Base-by-base conservation (phyloP, 2,888 invertebrate genomes). In the Coremacera marginata region DNA sequence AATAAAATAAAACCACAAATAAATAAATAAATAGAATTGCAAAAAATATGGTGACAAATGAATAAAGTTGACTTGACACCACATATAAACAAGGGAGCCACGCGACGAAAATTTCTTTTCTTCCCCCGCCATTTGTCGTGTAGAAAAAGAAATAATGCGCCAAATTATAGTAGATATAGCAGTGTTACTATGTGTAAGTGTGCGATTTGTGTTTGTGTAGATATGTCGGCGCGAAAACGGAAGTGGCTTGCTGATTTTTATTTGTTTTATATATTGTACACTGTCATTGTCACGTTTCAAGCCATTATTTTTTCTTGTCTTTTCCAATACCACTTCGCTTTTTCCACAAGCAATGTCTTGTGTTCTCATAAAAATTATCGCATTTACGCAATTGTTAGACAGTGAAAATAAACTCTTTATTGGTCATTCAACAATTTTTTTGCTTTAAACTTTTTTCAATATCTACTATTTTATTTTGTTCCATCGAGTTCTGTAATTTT, bases 351-450 rank as follows among this genome's bases (percentile, higher is more conserved):
- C 11, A 44, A 11, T 7, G 11, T 2, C 7, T 2, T 44, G 11
- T 44, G 1, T 44, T 44, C 44, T 11, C 44, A 44, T 44, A 44
- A 14, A 44, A 44, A 44, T 44, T 44, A 44, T 11, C 2, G 44
- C 44, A 11, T 44, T 44, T 44, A 44, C 44, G 44, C 44, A 44
- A 44, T 7, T 44, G 44, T 44, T 14, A 44, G 14, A 11, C 14
- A 44, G 44, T 44, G 44, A 70, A 73, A 70, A 77, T 77, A 73
- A 79, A 79, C 77, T 77, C 77, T 79, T 79, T 77, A 79, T 79
- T 75, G 71, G 72, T 57, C 60, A 63, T 76, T 67, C 22, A 51
- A 60, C 49, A 77, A 37, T n/a, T 22, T 51, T 1, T 67, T 49
- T n/a, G 19, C 51, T 62, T 63, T 25, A 19, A 34, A 19, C 7